Evolutionary conservation across 1,140 invertebrate species (phyloP).

Genomic region (Drosophila mayri): DNA sequence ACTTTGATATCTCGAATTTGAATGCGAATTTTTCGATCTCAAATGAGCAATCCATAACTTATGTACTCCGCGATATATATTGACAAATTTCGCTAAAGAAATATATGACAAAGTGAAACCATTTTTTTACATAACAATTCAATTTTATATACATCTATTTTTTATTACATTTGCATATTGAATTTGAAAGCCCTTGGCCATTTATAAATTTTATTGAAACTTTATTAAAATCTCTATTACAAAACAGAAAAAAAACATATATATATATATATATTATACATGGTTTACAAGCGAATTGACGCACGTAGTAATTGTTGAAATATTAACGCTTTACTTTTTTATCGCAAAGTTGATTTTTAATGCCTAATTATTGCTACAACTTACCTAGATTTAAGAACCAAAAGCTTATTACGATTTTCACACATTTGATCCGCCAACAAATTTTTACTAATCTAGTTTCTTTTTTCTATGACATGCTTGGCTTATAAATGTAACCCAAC

Average conservation of each 20-base stretch:
- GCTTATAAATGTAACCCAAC: constrained; percentile 77
- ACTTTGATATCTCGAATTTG: neutral
- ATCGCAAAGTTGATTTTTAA: constrained; percentile 25
- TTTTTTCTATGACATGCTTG: constrained; percentile 84
- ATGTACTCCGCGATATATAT: neutral
- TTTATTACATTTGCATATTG: constrained; percentile 45
- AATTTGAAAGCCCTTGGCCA: constrained; percentile 51
- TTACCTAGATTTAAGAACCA: constrained; percentile 41
- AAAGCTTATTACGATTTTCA: constrained; percentile 31
- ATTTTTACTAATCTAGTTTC: constrained; percentile 84
- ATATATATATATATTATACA: neutral
- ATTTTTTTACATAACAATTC: constrained; percentile 7
- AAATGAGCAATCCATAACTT: constrained; percentile 11
- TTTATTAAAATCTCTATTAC: constrained; percentile 47
- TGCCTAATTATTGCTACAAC: constrained; percentile 40
- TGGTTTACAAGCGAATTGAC: constrained; percentile 11
- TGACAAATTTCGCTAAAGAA: neutral
- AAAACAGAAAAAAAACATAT: constrained; percentile 17
- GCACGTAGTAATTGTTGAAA: constrained; percentile 44
- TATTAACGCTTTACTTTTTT: constrained; percentile 49
- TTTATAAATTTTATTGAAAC: constrained; percentile 47
- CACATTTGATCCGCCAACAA: constrained; percentile 54
- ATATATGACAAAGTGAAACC: neutral
- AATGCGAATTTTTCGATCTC: constrained; percentile 21
- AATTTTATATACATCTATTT: constrained; percentile 22